Evolutionary conservation across 2,113 vertebrate species (phyloP).

Genomic region (Urocynchramus pylzowi): DNA sequence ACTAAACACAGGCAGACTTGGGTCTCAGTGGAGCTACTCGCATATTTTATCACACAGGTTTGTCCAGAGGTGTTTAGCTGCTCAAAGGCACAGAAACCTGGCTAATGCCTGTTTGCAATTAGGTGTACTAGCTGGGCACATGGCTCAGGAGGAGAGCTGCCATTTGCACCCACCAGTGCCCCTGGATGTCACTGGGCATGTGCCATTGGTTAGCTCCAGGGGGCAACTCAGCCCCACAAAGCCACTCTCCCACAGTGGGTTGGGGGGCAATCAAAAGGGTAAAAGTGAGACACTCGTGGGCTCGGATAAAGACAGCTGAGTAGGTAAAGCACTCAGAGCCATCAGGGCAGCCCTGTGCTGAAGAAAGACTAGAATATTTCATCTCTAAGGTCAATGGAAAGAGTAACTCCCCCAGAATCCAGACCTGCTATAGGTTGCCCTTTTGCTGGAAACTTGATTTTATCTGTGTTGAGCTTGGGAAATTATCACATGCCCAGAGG

Average conservation of each 20-base stretch:
- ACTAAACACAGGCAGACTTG: neutral
- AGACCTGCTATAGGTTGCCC: neutral
- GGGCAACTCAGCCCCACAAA: neutral
- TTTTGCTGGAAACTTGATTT: neutral
- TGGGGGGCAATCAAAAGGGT: too few relatives aligned
- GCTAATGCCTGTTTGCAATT: neutral
- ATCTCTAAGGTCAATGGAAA: neutral
- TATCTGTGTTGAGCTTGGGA: neutral
- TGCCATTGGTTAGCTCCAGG: neutral
- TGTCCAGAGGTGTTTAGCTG: neutral
- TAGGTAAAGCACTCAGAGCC: neutral
- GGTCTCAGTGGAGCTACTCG: neutral
- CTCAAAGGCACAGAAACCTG: neutral
- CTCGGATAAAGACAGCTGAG: neutral
- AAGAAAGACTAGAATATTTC: neutral
- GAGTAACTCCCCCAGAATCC: neutral
- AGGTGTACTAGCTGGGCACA: rapidly evolving
- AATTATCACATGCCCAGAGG: neutral
- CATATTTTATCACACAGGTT: neutral
- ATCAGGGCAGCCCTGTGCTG: rapidly evolving
- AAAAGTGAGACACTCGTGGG: neutral
- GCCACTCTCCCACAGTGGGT: neutral
- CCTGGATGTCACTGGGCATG: neutral
- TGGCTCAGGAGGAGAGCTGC: neutral
- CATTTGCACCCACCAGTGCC: neutral